These are phyloP conservation scores for Neoarius graeffei DNA, from an alignment of 2,113 vertebrate species.

Conservation along the genomic window DNA sequence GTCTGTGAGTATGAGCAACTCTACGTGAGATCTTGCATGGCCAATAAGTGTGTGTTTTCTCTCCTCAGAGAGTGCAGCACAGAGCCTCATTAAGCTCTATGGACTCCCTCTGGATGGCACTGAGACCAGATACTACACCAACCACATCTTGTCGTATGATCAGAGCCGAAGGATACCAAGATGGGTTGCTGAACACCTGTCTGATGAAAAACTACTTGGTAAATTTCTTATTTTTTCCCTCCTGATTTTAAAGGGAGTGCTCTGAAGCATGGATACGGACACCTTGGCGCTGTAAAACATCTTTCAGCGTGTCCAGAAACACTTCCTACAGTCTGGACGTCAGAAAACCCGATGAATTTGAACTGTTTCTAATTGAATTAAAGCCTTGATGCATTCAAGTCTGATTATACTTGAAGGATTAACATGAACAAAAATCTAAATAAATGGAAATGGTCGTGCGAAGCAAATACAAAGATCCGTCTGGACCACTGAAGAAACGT, in stretches of 20 bases:
- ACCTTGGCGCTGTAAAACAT: neutral
- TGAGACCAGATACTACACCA: slow-evolving; percentile 74
- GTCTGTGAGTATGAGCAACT: neutral
- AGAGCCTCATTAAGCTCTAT: slow-evolving; percentile 68
- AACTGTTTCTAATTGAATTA: neutral
- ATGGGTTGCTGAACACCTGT: slow-evolving; percentile 86
- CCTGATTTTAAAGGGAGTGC: too few species aligned
- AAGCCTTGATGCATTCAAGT: neutral
- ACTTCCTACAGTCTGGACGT: neutral
- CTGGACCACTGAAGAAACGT: neutral
- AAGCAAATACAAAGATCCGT: neutral
- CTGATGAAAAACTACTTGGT: slow-evolving; percentile 77
- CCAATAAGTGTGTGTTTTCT: neutral
- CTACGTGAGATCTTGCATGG: neutral
- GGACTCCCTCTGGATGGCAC: slow-evolving; percentile 79
- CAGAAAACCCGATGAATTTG: neutral
- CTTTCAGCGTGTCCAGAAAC: neutral
- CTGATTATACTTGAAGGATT: neutral
- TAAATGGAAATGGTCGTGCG: neutral
- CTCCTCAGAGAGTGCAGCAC: slow-evolving; percentile 62
- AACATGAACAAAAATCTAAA: neutral
- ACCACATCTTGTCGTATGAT: slow-evolving; percentile 83
- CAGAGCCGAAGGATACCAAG: slow-evolving; percentile 76
- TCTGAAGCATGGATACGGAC: too few species aligned
- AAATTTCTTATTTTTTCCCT: slow-evolving; percentile 37